These are phyloP conservation scores for Geodia barretti DNA, from an alignment of 37 sponge, comb jelly and placozoan genomes.

Conservation along the genomic window DNA sequence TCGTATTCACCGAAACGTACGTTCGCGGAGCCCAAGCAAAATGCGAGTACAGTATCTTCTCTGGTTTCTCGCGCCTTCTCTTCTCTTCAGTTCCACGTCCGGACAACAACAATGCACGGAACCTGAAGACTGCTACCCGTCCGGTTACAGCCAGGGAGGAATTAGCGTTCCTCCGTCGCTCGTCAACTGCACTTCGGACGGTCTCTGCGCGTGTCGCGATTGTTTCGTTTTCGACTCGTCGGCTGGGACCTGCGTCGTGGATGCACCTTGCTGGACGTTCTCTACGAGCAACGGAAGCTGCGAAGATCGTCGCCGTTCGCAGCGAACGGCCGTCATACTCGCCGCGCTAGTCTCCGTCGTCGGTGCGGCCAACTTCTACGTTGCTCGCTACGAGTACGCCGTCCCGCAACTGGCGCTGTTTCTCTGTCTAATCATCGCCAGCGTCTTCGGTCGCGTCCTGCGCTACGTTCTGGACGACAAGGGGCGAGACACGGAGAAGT, in stretches of 20 bases:
- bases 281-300: background rate
- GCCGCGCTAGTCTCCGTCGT: background rate
- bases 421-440: background rate
- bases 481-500: background rate
- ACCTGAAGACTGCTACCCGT: background rate
- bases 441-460: background rate
- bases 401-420: background rate
- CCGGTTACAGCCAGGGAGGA: background rate
- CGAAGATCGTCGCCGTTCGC: background rate
- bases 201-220: background rate
- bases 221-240: background rate
- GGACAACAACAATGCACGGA: background rate
- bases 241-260: background rate
- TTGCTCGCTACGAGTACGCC: background rate
- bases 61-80: too few relatives aligned
- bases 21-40: too few relatives aligned
- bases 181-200: background rate
- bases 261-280: background rate
- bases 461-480: background rate
- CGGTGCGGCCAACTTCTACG: constrained; percentile 1
- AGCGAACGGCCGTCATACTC: background rate
- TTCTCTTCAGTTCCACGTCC: too few relatives aligned
- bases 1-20: too few relatives aligned
- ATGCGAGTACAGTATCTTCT: too few relatives aligned
- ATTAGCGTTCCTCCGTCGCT: background rate